phyloP scores from a whole-genome alignment of 2,797 vertebrate species.

The Petrocephalus sullivani region DNA sequence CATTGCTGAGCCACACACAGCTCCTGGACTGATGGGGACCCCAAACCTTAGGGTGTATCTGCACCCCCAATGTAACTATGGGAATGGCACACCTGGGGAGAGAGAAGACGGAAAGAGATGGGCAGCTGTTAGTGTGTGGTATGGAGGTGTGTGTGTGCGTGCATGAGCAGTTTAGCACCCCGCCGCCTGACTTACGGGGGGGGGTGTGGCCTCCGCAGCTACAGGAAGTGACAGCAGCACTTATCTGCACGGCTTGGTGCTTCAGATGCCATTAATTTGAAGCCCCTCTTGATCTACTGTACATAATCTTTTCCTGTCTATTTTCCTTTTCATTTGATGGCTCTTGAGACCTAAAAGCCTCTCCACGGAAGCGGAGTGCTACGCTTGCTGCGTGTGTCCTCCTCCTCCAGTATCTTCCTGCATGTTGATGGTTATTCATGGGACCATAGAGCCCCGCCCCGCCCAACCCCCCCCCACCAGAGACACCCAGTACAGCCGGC shows the following conservation, averaged over 20 bases:
- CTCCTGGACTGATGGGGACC: neutral
- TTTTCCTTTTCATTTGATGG: neutral
- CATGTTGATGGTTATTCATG: neutral
- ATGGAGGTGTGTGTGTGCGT: neutral
- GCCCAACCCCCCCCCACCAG: neutral
- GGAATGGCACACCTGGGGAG: neutral
- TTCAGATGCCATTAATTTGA: neutral
- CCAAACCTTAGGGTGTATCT: neutral
- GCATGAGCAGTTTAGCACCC: neutral
- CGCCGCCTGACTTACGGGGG: neutral
- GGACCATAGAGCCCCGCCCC: neutral
- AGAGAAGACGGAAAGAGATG: neutral
- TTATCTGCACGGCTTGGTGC: neutral
- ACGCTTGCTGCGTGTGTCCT: too few species aligned
- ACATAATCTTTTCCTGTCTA: neutral
- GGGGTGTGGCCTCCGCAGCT: neutral
- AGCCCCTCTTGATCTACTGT: constrained; percentile 1
- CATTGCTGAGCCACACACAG: neutral
- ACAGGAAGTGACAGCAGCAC: neutral
- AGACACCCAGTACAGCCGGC: too few species aligned
- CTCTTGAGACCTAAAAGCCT: neutral
- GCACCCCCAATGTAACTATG: neutral
- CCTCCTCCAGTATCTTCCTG: neutral
- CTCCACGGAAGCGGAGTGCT: neutral
- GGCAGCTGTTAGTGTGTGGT: neutral